Evolutionary conservation across 1,140 invertebrate genomes (phyloP), one percentile per base, ranked within the genome.

Genomic region (Portunus trituberculatus): DNA sequence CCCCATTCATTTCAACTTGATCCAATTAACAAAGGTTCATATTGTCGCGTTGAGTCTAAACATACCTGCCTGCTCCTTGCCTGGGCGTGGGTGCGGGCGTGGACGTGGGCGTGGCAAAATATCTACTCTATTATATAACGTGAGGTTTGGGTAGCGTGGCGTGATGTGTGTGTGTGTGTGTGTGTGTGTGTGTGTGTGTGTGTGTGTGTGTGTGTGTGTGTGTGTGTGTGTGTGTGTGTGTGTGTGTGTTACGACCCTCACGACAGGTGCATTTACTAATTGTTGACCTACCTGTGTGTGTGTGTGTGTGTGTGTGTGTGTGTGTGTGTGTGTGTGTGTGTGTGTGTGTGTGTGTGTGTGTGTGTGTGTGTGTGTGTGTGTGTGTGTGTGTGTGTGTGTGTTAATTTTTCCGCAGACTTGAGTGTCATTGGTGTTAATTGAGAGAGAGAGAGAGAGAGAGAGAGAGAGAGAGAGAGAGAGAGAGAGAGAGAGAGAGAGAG

Each of bases 161-260:
- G 29, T 88, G 86, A n/a, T 86, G 83, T 86, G 83, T 86, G 83
- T 86, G 83, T 28, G 83, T 86, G 28, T 86, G 83, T 88, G 86
- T 88, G 86, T 39, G 86, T 39, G 86, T 39, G 86, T 39, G 86
- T 88, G 86, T 88, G 86, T 88, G 86, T 88, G 86, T 88, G 86
- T 88, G 86, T 88, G 86, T 88, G 86, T 86, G 83, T 86, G 83
- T 86, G 83, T 86, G 83, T 86, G 83, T 86, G 83, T 86, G 83
- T 86, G 83, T 86, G 83, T 86, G 20, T 86, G 83, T 86, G 83
- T 86, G 83, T 86, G 83, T 86, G 20, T 25, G 83, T 86, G 83
- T 86, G 83, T 86, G 83, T 86, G 83, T 86, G 14, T 86, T 59
- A 20, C 16, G 52, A 14, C 12, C 16, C 28, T 32, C 86, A 39